Evolutionary conservation across 2,113 vertebrate genomes (phyloP), one percentile per base, ranked within the genome.

Genomic region (Anas platyrhynchos): DNA sequence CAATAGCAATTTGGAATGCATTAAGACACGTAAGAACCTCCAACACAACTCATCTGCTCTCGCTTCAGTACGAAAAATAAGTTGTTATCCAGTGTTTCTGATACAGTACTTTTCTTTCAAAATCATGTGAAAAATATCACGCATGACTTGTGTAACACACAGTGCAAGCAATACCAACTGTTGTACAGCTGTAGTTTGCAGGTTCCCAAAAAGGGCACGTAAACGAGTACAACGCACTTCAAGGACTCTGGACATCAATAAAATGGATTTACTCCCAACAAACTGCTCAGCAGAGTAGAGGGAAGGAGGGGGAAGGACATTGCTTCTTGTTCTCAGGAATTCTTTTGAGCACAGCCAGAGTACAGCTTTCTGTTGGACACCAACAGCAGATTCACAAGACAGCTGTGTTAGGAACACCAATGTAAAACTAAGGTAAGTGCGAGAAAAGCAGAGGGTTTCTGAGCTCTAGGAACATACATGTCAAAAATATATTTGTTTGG

Each of bases 81-180:
- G n/a, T 46, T 50, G 61, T 41, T 88, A 79, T 31, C 29, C 36
- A 54, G 34, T 31, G 44, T 46, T 94, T 94, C 31, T 25, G n/a
- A 84, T 87, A 69, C 20, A 58, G 18, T 91, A 59, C 90, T 92
- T 97, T 91, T 62, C 46, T 43, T 68, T 61, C 16, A 66, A 86
- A 83, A 83, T 68, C 83, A 86, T 10, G 34, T 82, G 62, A 50
- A 62, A 23, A 50, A 94, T 92, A 83, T 59, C 52, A 62, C 94
- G 59, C 12, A 11, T 66, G 68, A 77, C 23, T 16, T 89, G 97
- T 66, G 34, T 56, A 46, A 95, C 88, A 32, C 78, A 25, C 52
- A 93, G 44, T 71, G 71, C 54, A 85, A 66, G 66, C 58, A 91
- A 90, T 59, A 86, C 2, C 41, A 82, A 86, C 22, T 89, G 6